Base-by-base conservation (phyloP, 2,888 invertebrate species). In the Trichogramma dendrolimi region DNA sequence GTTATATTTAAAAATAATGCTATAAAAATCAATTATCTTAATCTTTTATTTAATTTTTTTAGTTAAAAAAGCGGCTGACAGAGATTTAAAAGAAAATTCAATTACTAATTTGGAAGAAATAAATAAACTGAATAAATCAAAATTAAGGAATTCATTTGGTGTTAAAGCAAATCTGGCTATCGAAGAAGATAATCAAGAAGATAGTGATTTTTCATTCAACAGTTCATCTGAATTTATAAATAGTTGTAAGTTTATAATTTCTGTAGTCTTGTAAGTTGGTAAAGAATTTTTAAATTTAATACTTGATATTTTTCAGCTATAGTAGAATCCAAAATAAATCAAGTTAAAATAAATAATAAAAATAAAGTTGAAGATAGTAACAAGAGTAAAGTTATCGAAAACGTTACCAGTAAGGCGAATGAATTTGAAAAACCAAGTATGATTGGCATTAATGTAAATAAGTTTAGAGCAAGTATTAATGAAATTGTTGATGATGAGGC, bases 21-120 rank as follows among this genome's bases (percentile, higher is more conserved):
- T 38, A 39, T 53, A 3, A 14, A 53, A 8, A 10, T 53, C 27
- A 39, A 10, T 27, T 27, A 27, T 4, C 14, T 27, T 2, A 8
- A 27, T 58, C 8, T 57, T 56, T 55, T 43, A 41, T n/a, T 60
- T 60, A n/a, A 40, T 11, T 47, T 46, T 54, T 38, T 42, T n/a
- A 58, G 52, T 11, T 14, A 54, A 49, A 57, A 14, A 14, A 54
- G 54, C 27, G 27, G 48, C 44, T 1, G 14, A 44, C 14, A 5
- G 40, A n/a, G 39, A 41, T 56, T 8, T 38, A 27, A 55, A 51
- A 6, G 43, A 38, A 4, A 47, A 41, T 27, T 27, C 27, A 27
- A 27, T 27, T 27, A 27, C 27, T 27, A 27, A 27, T n/a, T 27
- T 42, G 8, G 44, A 50, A n/a, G 38, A 1, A 49, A 14, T n/a